Base-by-base conservation (phyloP, 2,113 vertebrate species). In the Phylloscopus trochilus region DNA sequence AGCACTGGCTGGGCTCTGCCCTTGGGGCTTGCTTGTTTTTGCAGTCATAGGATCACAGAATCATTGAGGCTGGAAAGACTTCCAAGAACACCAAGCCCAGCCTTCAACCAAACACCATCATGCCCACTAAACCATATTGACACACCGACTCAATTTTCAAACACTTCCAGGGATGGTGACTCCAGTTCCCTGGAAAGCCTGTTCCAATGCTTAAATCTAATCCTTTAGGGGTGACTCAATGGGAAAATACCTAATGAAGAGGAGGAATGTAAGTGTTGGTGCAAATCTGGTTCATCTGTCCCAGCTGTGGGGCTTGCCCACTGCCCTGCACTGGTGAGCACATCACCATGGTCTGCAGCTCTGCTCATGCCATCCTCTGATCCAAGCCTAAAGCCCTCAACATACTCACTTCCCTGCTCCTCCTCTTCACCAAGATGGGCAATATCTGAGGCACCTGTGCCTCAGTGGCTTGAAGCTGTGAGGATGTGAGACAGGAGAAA, bases 291-390 rank as follows among this genome's bases (percentile, higher is more conserved):
- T 72, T 59, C 21, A 62, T 7, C 49, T 21, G 15, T 23, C 52
- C 33, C 21, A 41, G 52, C 3, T 5, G 5, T 0, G 7, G 26
- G 20, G 15, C 39, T 51, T n/a, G 41, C 20, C 22, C 2, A 4
- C 10, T 2, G 9, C 30, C 51, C 41, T 78, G 39, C 2, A 1
- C n/a, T 19, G 74, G 31, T 21, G 8, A 9, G 31, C 22, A 22
- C 1, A 4, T 31, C 49, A 31, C 13, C 4, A 3, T 23, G 37
- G 44, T 44, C 14, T 83, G 63, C 28, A 79, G 60, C 73, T 24
- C 39, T 44, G 68, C 73, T 62, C 30, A 1, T 30, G n/a, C 27
- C 47, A 30, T 17, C 53, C n/a, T 27, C 39, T 5, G 7, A 21
- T 62, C 39, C 62, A 63, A 20, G 26, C 12, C 33, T 49, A 75